Base-by-base conservation (phyloP, 2,888 invertebrate species). In the Acrobasis repandana region DNA sequence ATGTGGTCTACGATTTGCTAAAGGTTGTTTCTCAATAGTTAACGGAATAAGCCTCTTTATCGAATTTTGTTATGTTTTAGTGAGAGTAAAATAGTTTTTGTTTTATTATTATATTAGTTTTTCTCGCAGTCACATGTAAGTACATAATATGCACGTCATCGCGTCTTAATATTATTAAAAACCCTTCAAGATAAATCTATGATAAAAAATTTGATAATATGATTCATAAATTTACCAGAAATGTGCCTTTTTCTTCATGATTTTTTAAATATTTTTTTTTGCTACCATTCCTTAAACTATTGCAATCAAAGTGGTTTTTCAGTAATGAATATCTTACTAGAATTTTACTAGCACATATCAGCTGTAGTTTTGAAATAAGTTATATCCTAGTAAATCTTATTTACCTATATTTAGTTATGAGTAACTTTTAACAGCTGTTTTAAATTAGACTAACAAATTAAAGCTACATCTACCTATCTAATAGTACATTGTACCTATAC, bases 231-330 rank as follows among this genome's bases (percentile, higher is more conserved):
- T 50, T 28, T 50, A 50, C 18, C 50, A 9, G 14, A 50, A 14
- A 50, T 50, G 50, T 50, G 50, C 50, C 50, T 50, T 50, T 50
- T 14, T 50, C 11, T 5, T 28, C 14, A 50, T 10, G 43, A 10
- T 43, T 43, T 43, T 1, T 14, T 43, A 1, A 1, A 38, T 2
- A 11, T 38, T 3, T 38, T 38, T 34, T 38, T 38, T 11, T 38
- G 38, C 43, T 43, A n/a, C 4, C 3, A 43, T 28, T 28, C 28
- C 28, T 28, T 28, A 1, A 6, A 28, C 4, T 28, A 1, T 28
- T 28, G 28, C 28, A 28, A 2, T 8, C 2, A n/a, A n/a, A 28
- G 2, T 2, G 4, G 4, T 28, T 28, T 28, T 28, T 2, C 6
- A 8, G 28, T 28, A 28, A 28, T n/a, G 8, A 28, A 28, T 5